These are phyloP conservation scores for Aurelia aurita complex sp. Pacific DNA, from an alignment of 30 jellyfish, hydroid and myxozoan genomes.

Conservation along the genomic window DNA sequence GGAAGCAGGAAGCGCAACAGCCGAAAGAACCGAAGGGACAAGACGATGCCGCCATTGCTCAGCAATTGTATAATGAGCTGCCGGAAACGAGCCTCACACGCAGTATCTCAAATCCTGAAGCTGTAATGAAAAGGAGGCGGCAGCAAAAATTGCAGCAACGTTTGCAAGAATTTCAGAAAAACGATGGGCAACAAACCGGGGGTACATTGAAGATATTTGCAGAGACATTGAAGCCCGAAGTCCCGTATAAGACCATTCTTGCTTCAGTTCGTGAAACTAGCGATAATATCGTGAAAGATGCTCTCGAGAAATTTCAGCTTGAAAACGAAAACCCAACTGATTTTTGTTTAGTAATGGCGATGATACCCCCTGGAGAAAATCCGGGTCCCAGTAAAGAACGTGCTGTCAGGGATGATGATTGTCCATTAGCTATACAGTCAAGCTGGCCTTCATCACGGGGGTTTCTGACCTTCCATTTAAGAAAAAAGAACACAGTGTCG, in stretches of 20 bases:
- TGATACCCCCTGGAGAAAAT: constrained; percentile 94
- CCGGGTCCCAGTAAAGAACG: constrained; percentile 86
- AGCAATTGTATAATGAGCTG: constrained; percentile 76
- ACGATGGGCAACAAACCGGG: constrained; percentile 92
- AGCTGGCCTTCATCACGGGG: constrained; percentile 99
- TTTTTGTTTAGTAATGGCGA: constrained; percentile 92
- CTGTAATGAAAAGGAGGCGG: constrained; percentile 94
- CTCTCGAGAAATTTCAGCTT: constrained; percentile 88
- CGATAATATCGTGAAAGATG: constrained; percentile 88
- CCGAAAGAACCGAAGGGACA: constrained; percentile 35
- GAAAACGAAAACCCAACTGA: constrained; percentile 86
- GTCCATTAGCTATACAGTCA: constrained; percentile 95
- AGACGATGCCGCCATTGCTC: constrained; percentile 74
- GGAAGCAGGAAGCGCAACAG: constrained; percentile 67
- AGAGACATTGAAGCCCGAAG: constrained; percentile 93
- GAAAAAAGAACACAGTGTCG: constrained; percentile 71
- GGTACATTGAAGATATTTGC: constrained; percentile 98
- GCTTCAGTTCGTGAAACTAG: constrained; percentile 87
- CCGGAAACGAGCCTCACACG: constrained; percentile 94
- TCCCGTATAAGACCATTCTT: constrained; percentile 94
- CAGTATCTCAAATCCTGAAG: constrained; percentile 93
- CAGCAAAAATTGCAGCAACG: constrained; percentile 92
- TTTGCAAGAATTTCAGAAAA: constrained; percentile 71
- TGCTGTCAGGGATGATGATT: constrained; percentile 79
- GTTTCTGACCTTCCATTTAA: constrained; percentile 81